A percentile compares a stretch with the other conserved stretches of the same genome.
Evolutionary conservation across 2,797 vertebrate species (phyloP).

Genomic region (Pangasius sanitwongsei): DNA sequence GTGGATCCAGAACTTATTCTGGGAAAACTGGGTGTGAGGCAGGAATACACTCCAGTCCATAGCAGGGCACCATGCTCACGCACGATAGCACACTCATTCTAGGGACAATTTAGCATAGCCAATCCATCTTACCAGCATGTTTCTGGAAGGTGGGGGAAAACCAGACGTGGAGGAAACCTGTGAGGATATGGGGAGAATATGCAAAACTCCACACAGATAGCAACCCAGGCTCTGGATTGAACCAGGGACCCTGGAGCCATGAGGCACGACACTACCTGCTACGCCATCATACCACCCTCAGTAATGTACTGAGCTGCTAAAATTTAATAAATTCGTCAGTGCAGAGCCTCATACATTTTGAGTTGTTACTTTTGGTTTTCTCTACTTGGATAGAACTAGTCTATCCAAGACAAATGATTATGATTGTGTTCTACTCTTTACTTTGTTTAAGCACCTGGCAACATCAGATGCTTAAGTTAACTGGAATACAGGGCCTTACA

Average conservation of each 20-base stretch:
- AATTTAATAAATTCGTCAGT: background rate
- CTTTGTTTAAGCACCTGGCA: background rate
- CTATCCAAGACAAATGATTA: background rate
- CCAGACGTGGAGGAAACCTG: background rate
- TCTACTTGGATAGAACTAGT: background rate
- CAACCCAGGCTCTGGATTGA: background rate
- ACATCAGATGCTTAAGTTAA: background rate
- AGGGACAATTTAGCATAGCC: background rate
- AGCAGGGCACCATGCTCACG: background rate
- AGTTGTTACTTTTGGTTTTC: background rate
- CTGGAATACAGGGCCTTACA: background rate
- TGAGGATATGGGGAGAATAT: background rate
- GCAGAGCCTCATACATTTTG: background rate
- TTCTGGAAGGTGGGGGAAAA: background rate
- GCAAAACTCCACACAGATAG: background rate
- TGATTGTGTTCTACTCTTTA: background rate
- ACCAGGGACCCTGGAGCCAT: background rate
- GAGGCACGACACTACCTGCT: background rate
- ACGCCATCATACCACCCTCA: background rate
- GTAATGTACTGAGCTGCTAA: background rate
- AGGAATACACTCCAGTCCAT: too few relatives aligned
- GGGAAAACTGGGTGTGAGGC: background rate
- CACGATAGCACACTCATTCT: background rate
- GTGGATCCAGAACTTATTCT: background rate
- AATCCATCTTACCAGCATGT: constrained; percentile 6